A percentile compares a stretch with the other conserved stretches of the same genome.
phyloP scores from a whole-genome alignment of 2,888 invertebrate genomes.

The Leptopterna dolabrata region DNA sequence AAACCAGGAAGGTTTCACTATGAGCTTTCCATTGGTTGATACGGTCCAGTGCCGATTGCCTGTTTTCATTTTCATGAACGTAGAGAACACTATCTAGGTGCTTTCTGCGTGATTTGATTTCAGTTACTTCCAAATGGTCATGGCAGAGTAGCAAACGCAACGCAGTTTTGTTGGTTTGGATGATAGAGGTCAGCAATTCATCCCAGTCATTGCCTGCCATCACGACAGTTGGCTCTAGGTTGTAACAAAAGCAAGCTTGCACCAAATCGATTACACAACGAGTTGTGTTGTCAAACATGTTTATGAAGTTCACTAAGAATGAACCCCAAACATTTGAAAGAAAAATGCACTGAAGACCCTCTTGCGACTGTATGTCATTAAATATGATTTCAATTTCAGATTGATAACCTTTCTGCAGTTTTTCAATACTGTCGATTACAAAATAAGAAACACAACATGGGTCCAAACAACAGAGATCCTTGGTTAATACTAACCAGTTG shows the following conservation, averaged over 20 bases:
- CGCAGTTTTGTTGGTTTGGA: neutral
- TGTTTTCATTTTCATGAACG: neutral
- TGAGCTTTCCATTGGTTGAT: neutral
- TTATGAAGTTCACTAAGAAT: neutral
- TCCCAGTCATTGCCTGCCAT: neutral
- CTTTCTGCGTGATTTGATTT: neutral
- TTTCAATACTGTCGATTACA: neutral
- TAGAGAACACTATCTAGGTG: neutral
- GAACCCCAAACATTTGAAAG: neutral
- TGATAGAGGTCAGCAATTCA: neutral
- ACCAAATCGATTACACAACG: neutral
- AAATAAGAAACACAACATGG: neutral
- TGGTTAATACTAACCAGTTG: neutral
- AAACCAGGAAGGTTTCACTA: neutral
- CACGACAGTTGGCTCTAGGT: neutral
- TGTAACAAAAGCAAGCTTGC: neutral
- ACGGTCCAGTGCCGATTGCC: neutral
- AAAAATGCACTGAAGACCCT: neutral
- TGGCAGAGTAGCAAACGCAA: neutral
- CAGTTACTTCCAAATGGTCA: neutral
- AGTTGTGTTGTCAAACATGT: neutral
- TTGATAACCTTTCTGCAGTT: neutral
- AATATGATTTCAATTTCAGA: neutral
- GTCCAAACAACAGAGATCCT: neutral
- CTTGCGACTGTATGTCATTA: neutral